These are phyloP conservation scores for Holotrichia oblita DNA, from an alignment of 1,140 invertebrate species.

Conservation along the genomic window DNA sequence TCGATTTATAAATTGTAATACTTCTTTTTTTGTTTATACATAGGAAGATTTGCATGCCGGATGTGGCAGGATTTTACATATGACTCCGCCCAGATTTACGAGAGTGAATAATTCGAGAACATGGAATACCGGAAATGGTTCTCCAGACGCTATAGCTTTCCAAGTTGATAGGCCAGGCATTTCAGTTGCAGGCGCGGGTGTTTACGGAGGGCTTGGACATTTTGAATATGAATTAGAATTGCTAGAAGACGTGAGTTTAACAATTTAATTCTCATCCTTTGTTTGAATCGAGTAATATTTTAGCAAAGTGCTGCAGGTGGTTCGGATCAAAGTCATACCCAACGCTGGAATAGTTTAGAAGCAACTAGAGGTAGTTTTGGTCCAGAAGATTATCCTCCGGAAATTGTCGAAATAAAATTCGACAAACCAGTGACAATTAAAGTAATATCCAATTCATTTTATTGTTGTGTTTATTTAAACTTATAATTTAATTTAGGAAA, in stretches of 20 bases:
- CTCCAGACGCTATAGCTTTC: constrained; percentile 96
- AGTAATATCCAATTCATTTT: constrained; percentile 60
- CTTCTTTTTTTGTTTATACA: constrained; percentile 46
- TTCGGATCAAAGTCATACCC: constrained; percentile 66
- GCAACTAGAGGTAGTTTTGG: constrained; percentile 76
- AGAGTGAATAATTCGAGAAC: constrained; percentile 87
- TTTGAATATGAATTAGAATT: constrained; percentile 94
- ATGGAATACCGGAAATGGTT: constrained; percentile 97
- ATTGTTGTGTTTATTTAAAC: constrained; percentile 15
- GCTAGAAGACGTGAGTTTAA: constrained; percentile 75
- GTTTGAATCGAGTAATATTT: constrained; percentile 28
- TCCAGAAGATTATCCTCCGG: constrained; percentile 78
- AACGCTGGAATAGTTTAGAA: constrained; percentile 80
- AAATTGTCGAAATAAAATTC: constrained; percentile 91
- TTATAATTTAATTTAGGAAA: constrained; percentile 68
- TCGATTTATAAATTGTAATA: constrained; percentile 31
- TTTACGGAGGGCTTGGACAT: constrained; percentile 88
- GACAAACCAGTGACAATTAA: constrained; percentile 87
- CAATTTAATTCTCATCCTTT: constrained; percentile 44
- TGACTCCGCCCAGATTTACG: constrained; percentile 90
- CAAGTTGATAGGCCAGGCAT: constrained; percentile 88
- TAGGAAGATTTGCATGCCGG: constrained; percentile 72
- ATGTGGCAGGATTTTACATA: constrained; percentile 77
- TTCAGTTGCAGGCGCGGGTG: constrained; percentile 85
- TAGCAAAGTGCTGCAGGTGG: constrained; percentile 58